phyloP scores from a whole-genome alignment of 2,888 invertebrate genomes.

The Orthosia incerta region DNA sequence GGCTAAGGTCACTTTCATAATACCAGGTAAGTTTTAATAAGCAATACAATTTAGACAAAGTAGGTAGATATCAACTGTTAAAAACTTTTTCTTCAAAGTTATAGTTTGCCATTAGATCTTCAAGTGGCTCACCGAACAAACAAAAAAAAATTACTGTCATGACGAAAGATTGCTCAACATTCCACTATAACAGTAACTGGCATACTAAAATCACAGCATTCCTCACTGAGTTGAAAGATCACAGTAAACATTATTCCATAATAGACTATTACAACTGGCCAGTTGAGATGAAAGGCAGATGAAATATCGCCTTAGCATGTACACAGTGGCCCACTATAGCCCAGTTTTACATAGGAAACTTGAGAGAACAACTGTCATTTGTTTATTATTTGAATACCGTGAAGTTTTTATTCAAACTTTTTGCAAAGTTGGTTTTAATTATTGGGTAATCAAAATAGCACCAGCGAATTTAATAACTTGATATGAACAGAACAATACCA shows the following conservation, averaged over 20 bases:
- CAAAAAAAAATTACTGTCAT: background rate
- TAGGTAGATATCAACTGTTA: too few relatives aligned
- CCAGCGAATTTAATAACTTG: too few relatives aligned
- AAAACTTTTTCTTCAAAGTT: background rate
- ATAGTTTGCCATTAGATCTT: background rate
- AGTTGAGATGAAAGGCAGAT: conserved; percentile 21
- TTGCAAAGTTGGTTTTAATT: background rate
- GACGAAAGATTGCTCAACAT: background rate
- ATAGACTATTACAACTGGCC: conserved; percentile 22
- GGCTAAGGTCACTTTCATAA: too few relatives aligned
- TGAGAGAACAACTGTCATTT: conserved; percentile 7
- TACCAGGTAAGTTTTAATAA: too few relatives aligned
- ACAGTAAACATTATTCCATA: conserved; percentile 2
- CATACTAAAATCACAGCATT: conserved; percentile 14
- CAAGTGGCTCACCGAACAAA: background rate
- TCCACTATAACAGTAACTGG: background rate
- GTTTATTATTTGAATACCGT: background rate
- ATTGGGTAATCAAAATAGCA: too few relatives aligned
- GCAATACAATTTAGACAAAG: too few relatives aligned
- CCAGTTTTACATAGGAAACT: conserved; percentile 8
- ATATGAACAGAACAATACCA: too few relatives aligned
- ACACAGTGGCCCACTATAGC: background rate
- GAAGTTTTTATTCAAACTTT: background rate
- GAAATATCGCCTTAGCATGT: conserved; percentile 17
- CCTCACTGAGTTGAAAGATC: conserved; percentile 27